A percentile compares a stretch with the other conserved stretches of the same genome.
phyloP scores from a whole-genome alignment of 2,888 invertebrate species.

The Heliconius cydno region DNA sequence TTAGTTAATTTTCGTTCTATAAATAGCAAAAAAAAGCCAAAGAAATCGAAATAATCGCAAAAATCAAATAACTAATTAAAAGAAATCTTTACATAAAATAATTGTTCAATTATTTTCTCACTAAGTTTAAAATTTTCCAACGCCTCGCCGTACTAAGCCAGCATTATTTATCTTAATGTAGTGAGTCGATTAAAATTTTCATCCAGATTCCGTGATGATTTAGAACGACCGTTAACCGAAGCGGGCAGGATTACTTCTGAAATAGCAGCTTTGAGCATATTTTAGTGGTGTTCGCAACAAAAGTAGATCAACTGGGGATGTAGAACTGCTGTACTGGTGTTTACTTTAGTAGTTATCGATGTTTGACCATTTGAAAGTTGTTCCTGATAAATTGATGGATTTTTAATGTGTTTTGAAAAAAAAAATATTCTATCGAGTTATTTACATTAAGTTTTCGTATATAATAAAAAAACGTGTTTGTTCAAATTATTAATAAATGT shows the following conservation, averaged over 20 bases:
- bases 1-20: too few species aligned
- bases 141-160: neutral
- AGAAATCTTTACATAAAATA: neutral
- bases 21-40: too few species aligned
- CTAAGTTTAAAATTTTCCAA: neutral
- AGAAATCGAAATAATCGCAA: too few species aligned
- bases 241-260: constrained; percentile 32
- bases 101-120: neutral
- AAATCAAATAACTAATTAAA: neutral
- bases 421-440: too few species aligned
- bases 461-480: too few species aligned
- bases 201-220: constrained; percentile 28
- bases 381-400: neutral
- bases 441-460: too few species aligned
- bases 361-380: neutral
- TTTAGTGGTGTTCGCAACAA: constrained; percentile 31
- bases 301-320: constrained; percentile 34
- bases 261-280: constrained; percentile 33
- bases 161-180: constrained; percentile 31
- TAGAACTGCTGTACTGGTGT: constrained; percentile 14
- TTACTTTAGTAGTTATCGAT: constrained; percentile 11
- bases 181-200: constrained; percentile 26
- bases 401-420: neutral
- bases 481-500: too few species aligned
- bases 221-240: constrained; percentile 30